Evolutionary conservation across 2,888 invertebrate species (phyloP).

Genomic region (Tridacna crocea): DNA sequence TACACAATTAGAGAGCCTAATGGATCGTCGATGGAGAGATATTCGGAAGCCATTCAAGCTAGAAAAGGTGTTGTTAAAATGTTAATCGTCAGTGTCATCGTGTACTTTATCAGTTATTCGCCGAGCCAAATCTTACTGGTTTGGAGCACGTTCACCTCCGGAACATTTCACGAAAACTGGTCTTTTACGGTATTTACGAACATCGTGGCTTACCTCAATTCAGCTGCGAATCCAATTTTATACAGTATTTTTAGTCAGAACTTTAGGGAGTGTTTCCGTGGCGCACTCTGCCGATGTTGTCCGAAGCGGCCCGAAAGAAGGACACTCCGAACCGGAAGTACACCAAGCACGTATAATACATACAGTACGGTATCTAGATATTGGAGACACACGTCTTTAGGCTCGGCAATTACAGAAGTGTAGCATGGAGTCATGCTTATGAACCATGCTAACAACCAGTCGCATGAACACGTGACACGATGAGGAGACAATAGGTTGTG

Average conservation of each 20-base stretch:
- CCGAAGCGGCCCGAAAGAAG: conserved; percentile 41
- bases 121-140: conserved; percentile 84
- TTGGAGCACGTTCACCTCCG: conserved; percentile 77
- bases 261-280: conserved; percentile 78
- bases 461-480: background rate
- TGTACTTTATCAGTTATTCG: conserved; percentile 85
- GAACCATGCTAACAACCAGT: background rate
- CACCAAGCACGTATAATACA: conserved; percentile 54
- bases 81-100: conserved; percentile 84
- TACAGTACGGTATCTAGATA: conserved; percentile 67
- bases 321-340: conserved; percentile 48
- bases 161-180: conserved; percentile 81
- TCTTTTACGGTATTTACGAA: conserved; percentile 81
- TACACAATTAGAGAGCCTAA: conserved; percentile 69
- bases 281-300: conserved; percentile 72
- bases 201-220: conserved; percentile 83
- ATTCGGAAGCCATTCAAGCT: conserved; percentile 79
- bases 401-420: conserved; percentile 62
- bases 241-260: conserved; percentile 84
- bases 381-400: conserved; percentile 71
- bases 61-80: conserved; percentile 84
- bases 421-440: background rate
- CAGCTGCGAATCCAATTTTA: conserved; percentile 84
- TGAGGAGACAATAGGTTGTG: background rate
- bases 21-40: conserved; percentile 68